Percentiles rank a stretch among this genome's conserved stretches.
Conservation (phyloP, 92 coral and sea anemone species). For the Montipora capitata region DNA sequence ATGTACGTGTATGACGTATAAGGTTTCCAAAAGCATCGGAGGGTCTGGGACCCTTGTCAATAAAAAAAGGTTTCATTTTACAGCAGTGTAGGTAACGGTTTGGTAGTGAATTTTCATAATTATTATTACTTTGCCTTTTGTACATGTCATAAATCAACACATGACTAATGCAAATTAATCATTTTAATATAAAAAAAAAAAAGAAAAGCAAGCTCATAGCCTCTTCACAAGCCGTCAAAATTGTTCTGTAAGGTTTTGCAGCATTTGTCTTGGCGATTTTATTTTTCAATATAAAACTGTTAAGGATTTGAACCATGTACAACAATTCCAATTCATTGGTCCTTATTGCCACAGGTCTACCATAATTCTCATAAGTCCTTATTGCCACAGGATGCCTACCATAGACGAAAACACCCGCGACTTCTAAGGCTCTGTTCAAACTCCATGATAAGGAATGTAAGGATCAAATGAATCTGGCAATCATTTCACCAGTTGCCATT, state of each 20-base stretch:
- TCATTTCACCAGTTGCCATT: too few species aligned
- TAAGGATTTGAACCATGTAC: not conserved
- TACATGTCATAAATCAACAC: slow-evolving; percentile 23
- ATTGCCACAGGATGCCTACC: too few species aligned
- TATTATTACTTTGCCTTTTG: slow-evolving; percentile 55
- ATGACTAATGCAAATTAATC: slow-evolving; percentile 10
- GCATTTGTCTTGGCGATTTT: slow-evolving; percentile 8
- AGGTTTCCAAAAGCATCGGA: not conserved
- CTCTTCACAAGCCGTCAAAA: not conserved
- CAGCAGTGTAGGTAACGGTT: not conserved
- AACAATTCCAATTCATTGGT: not conserved
- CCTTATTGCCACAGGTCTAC: not conserved
- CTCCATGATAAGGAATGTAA: too few species aligned
- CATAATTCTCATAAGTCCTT: too few species aligned
- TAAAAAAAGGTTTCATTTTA: slow-evolving; percentile 19
- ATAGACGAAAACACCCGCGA: too few species aligned
- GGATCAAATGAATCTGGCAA: too few species aligned
- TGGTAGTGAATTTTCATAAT: slow-evolving; percentile 47
- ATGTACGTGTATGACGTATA: not conserved
- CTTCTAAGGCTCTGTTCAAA: too few species aligned
- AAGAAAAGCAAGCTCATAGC: slow-evolving; percentile 8
- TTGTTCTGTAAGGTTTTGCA: not conserved
- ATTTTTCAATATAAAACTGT: not conserved
- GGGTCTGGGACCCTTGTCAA: slow-evolving; percentile 49
- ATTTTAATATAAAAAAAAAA: not conserved